A percentile compares a stretch with the other conserved stretches of the same genome.
These are phyloP conservation scores for Malaclemys terrapin DNA, from an alignment of 2,113 vertebrate species.

Conservation along the genomic window DNA sequence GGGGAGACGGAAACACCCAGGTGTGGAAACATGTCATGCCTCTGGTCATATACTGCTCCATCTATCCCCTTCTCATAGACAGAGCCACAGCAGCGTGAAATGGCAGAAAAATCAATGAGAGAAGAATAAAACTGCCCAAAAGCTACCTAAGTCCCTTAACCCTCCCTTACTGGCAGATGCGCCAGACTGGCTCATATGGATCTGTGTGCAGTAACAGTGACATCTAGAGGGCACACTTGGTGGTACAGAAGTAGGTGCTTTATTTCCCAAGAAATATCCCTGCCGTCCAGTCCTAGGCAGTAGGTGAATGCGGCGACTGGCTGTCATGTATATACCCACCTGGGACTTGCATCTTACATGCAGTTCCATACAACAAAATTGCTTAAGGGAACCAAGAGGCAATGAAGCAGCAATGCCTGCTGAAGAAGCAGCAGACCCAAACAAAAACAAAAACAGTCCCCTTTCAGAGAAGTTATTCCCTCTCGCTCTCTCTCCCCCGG, in stretches of 20 bases:
- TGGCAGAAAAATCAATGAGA: not conserved
- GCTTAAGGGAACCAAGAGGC: not conserved
- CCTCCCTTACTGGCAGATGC: accelerated
- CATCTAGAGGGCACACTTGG: not conserved
- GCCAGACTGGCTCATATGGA: accelerated
- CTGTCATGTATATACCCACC: accelerated
- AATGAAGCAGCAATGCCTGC: not conserved
- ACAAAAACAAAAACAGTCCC: not conserved
- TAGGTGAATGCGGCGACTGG: not conserved
- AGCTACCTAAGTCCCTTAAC: too few species aligned
- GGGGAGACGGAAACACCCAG: not conserved
- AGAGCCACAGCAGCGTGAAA: not conserved
- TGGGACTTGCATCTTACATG: not conserved
- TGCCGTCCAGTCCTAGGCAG: not conserved
- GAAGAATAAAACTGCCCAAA: not conserved
- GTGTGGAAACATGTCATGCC: not conserved
- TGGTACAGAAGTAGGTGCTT: not conserved
- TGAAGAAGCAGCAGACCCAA: not conserved
- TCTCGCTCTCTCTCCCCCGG: not conserved
- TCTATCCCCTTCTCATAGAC: too few species aligned
- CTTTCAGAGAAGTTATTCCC: not conserved
- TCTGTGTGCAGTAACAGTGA: not conserved
- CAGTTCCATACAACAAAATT: not conserved
- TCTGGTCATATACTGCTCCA: not conserved
- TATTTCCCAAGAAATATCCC: accelerated